Conservation (phyloP, 1,140 invertebrate genomes). For the Luehdorfia chinensis region DNA sequence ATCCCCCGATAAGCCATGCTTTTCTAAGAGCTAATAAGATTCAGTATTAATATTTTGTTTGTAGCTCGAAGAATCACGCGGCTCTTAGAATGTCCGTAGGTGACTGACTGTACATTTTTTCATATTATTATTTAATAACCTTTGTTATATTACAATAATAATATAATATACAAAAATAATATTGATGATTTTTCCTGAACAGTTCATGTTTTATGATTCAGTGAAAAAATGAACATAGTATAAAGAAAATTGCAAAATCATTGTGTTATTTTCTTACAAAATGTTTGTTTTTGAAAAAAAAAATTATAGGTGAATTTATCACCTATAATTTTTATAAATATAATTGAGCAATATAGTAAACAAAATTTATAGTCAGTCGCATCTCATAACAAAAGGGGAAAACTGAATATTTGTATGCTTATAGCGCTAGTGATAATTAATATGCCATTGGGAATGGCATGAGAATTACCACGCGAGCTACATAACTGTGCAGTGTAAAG, state of each 20-base stretch:
- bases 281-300: not conserved
- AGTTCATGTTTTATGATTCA: not conserved
- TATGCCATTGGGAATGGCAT: conserved; percentile 58
- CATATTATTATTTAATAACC: not conserved
- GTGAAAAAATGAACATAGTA: too few species aligned
- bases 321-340: not conserved
- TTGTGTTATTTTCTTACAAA: not conserved
- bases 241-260: too few species aligned
- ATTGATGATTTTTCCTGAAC: not conserved
- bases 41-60: conserved; percentile 7
- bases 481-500: conserved; percentile 43
- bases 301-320: not conserved
- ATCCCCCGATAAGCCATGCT: conserved; percentile 62
- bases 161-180: not conserved
- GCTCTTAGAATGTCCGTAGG: conserved; percentile 20
- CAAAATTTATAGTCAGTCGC: conserved; percentile 34
- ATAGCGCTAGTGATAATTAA: conserved; percentile 48
- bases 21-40: conserved; percentile 40
- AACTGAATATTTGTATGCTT: conserved; percentile 71
- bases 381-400: conserved; percentile 48
- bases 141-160: too few species aligned
- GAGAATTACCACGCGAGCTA: conserved; percentile 46
- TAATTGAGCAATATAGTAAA: too few species aligned
- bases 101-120: conserved; percentile 3
- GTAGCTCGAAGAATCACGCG: conserved; percentile 47